These are phyloP conservation scores for Setipinna tenuifilis DNA, from an alignment of 2,797 vertebrate species.

Conservation along the genomic window DNA sequence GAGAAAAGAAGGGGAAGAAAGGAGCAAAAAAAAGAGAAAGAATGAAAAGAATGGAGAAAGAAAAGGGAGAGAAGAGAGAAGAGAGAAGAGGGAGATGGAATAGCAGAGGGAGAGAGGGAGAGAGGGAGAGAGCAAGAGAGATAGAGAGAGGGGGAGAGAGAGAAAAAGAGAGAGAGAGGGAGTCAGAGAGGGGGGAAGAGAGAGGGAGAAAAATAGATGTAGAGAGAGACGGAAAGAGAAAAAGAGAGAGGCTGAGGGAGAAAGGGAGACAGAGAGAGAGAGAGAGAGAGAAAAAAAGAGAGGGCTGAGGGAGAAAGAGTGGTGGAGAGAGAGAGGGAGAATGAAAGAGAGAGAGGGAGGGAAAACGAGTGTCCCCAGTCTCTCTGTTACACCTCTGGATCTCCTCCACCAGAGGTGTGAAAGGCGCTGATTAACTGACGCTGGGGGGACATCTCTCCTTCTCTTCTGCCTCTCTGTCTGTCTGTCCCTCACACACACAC, in stretches of 20 bases:
- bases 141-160: not conserved
- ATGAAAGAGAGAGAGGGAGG: conserved; percentile 14
- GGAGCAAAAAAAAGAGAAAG: conserved; percentile 44
- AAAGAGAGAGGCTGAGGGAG: too few relatives aligned
- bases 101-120: conserved; percentile 31
- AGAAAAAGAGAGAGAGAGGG: too few relatives aligned
- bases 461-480: not conserved
- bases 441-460: conserved; percentile 45
- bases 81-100: conserved; percentile 52
- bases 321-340: conserved; percentile 28
- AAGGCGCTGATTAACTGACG: conserved; percentile 51
- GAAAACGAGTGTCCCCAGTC: not conserved
- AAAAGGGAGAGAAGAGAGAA: conserved; percentile 40
- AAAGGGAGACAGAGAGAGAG: too few relatives aligned
- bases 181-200: too few relatives aligned
- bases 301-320: too few relatives aligned
- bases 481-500: not conserved
- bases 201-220: too few relatives aligned
- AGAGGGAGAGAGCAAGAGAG: not conserved
- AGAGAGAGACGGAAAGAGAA: too few relatives aligned
- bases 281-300: too few relatives aligned
- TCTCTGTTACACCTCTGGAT: not conserved
- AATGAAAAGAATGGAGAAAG: conserved; percentile 46
- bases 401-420: conserved; percentile 50
- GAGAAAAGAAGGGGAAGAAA: conserved; percentile 61